Evolutionary conservation across 2,888 invertebrate genomes (phyloP).

Genomic region (Napeogenes sylphis): DNA sequence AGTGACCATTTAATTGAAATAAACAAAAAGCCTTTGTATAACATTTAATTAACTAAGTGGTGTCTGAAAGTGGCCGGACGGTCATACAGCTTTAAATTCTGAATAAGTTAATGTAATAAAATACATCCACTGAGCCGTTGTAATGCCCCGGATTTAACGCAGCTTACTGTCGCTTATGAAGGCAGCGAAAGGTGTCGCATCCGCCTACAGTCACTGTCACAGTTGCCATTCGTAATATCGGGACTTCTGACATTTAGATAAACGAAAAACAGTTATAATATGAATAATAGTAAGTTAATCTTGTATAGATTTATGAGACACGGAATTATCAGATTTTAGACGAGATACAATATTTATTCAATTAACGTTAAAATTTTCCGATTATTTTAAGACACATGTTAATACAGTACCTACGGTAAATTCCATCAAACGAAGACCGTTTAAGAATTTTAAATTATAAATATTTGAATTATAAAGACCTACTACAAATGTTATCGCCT

Average conservation of each 20-base stretch:
- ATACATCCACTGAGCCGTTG: slow-evolving; percentile 61
- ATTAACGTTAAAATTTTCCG: neutral
- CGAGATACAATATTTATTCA: neutral
- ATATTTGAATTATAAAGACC: neutral
- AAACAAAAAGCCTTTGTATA: slow-evolving; percentile 26
- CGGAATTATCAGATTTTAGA: neutral
- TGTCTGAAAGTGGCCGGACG: slow-evolving; percentile 43
- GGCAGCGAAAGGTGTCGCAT: slow-evolving; percentile 49
- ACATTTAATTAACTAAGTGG: slow-evolving; percentile 60
- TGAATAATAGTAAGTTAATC: slow-evolving; percentile 17
- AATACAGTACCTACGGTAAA: neutral
- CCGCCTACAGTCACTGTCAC: slow-evolving; percentile 40
- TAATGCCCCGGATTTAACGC: slow-evolving; percentile 56
- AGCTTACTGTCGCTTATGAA: slow-evolving; percentile 59
- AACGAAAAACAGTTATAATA: slow-evolving; percentile 23
- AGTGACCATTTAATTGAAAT: slow-evolving; percentile 18
- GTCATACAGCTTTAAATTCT: slow-evolving; percentile 51
- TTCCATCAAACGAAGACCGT: neutral
- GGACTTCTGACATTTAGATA: slow-evolving; percentile 28
- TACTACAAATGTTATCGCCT: slow-evolving; percentile 3
- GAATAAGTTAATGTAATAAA: slow-evolving; percentile 68
- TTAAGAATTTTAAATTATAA: neutral
- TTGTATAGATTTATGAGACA: slow-evolving; percentile 17
- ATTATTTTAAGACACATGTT: slow-evolving; percentile 7
- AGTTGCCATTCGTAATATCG: slow-evolving; percentile 24